These are phyloP conservation scores for Monochamus saltuarius DNA, from an alignment of 1,140 invertebrate genomes.

Conservation along the genomic window DNA sequence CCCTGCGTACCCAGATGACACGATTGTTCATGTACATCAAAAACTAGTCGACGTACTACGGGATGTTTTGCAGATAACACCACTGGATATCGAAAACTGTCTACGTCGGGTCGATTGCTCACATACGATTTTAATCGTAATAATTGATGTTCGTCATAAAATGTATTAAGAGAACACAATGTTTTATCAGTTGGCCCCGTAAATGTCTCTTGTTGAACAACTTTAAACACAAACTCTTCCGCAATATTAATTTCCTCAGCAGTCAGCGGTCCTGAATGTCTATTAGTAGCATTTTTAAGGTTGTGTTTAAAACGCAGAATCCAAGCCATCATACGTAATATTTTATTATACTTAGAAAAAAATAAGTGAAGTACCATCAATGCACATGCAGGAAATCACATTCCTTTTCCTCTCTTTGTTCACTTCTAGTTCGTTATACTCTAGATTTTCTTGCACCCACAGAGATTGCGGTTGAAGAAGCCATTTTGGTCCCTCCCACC, in stretches of 20 bases:
- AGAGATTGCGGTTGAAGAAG: conserved; percentile 19
- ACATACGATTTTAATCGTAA: too few species aligned
- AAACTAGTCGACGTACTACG: conserved; percentile 28
- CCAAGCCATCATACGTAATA: too few species aligned
- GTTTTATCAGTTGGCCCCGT: too few species aligned
- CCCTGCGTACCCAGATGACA: conserved; percentile 35
- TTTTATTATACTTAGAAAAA: too few species aligned
- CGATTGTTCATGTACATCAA: conserved; percentile 35
- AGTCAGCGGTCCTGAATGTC: conserved; percentile 22
- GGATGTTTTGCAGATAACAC: conserved; percentile 36
- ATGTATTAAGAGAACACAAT: too few species aligned
- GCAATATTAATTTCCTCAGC: conserved; percentile 30
- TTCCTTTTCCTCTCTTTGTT: conserved; percentile 23
- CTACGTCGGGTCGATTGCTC: too few species aligned
- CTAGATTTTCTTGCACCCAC: conserved; percentile 29
- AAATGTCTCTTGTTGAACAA: too few species aligned
- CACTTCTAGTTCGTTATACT: conserved; percentile 23
- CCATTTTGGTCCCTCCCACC: conserved; percentile 47
- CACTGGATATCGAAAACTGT: conserved; percentile 24
- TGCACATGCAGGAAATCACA: not conserved
- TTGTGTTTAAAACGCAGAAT: not conserved
- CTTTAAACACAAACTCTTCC: conserved; percentile 19
- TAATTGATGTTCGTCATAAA: too few species aligned
- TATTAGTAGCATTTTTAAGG: conserved; percentile 16
- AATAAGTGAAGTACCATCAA: too few species aligned